Conservation (phyloP, 2,113 vertebrate genomes). For the Phaetusa simplex region DNA sequence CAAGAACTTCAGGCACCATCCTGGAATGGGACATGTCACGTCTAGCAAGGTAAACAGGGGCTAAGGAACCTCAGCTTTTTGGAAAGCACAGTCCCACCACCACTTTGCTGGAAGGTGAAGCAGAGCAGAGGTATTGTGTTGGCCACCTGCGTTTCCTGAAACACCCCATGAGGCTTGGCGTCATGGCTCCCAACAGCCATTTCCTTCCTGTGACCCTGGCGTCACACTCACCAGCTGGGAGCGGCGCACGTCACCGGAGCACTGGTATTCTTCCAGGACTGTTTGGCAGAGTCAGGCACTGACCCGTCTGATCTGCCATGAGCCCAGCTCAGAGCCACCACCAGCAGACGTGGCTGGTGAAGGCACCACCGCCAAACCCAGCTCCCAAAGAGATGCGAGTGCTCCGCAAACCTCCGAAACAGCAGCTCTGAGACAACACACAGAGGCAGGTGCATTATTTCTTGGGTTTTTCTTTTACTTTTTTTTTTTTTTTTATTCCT, state of each 20-base stretch:
- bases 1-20: background rate
- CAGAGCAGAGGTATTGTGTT: background rate
- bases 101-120: background rate
- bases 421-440: background rate
- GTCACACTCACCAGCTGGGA: background rate
- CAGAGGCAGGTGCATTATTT: background rate
- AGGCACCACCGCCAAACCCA: background rate
- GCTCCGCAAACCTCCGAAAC: background rate
- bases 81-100: background rate
- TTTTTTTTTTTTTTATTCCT: constrained; percentile 40
- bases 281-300: background rate
- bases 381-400: fast-evolving
- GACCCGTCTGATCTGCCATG: background rate
- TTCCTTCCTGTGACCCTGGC: background rate
- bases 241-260: fast-evolving
- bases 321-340: background rate
- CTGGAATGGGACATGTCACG: background rate
- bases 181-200: background rate
- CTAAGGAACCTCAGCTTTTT: background rate
- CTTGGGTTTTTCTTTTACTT: background rate
- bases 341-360: background rate
- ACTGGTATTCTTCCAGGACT: background rate
- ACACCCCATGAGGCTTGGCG: background rate
- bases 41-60: background rate
- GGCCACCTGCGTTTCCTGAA: background rate